A percentile compares a stretch with the other conserved stretches of the same genome.
These are phyloP conservation scores for Phrynocephalus vlangalii DNA, from an alignment of 2,797 vertebrate genomes.

Conservation along the genomic window DNA sequence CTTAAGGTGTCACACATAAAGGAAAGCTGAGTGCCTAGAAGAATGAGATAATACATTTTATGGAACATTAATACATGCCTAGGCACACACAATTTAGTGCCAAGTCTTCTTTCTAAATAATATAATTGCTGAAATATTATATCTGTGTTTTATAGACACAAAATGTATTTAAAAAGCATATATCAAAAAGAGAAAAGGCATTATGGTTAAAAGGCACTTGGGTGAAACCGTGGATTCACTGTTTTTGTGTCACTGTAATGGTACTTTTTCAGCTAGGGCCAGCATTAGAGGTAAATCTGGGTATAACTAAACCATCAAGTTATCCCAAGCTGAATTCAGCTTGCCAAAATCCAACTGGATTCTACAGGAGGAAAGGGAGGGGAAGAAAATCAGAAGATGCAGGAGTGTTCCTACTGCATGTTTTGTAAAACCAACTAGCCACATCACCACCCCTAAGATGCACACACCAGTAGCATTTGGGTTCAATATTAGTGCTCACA, in stretches of 20 bases:
- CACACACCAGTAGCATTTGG: too few species aligned
- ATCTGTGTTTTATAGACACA: not conserved
- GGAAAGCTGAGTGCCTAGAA: not conserved
- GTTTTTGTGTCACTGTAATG: not conserved
- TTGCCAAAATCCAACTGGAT: too few species aligned
- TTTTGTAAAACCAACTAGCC: too few species aligned
- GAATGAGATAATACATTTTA: not conserved
- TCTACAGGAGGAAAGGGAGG: too few species aligned
- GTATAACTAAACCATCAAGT: too few species aligned
- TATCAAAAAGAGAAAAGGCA: slow-evolving; percentile 16
- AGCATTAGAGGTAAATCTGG: not conserved
- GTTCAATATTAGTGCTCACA: too few species aligned
- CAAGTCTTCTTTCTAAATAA: not conserved
- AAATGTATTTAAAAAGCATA: not conserved
- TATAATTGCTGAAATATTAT: not conserved
- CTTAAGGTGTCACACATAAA: not conserved
- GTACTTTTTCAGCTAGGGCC: not conserved
- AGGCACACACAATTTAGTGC: not conserved
- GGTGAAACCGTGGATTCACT: not conserved
- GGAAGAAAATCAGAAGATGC: too few species aligned
- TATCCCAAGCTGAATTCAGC: too few species aligned
- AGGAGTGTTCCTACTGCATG: too few species aligned
- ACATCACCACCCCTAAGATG: too few species aligned
- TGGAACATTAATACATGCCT: not conserved
- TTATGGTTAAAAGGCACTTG: slow-evolving; percentile 15